Evolutionary conservation across 2,113 vertebrate genomes (phyloP).

Genomic region (Platysternon megacephalum): DNA sequence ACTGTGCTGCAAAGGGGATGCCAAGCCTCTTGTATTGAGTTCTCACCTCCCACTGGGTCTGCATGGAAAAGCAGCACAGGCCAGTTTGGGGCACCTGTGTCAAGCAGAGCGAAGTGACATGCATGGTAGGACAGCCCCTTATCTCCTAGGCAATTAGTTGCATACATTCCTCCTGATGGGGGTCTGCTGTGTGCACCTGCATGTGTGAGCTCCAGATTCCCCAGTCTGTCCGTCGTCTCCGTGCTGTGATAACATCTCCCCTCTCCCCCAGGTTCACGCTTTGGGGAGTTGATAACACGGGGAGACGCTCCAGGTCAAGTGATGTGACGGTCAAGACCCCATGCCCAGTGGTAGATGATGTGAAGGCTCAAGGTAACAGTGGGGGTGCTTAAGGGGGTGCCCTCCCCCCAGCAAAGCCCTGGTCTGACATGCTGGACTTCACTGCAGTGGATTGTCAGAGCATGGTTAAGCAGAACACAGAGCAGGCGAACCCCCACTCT

Average conservation of each 20-base stretch:
- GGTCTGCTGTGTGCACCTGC: neutral
- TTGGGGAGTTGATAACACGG: slow-evolving; percentile 98
- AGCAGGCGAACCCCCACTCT: neutral
- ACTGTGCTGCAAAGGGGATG: neutral
- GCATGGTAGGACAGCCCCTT: neutral
- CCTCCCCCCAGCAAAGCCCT: neutral
- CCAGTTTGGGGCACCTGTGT: neutral
- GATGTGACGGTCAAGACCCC: slow-evolving; percentile 96
- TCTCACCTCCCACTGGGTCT: neutral
- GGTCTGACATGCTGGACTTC: neutral
- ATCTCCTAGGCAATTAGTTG: neutral
- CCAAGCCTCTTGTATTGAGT: neutral
- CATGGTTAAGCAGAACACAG: neutral
- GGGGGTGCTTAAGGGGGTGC: neutral
- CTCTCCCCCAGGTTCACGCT: slow-evolving; percentile 89
- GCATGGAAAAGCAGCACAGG: neutral
- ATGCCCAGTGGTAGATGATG: slow-evolving; percentile 95
- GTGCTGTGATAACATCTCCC: neutral
- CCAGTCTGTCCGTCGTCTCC: neutral
- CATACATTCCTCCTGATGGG: neutral
- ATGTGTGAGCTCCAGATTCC: neutral
- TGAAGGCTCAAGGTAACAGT: slow-evolving; percentile 95
- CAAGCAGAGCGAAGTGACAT: neutral
- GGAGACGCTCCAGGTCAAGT: slow-evolving; percentile 91
- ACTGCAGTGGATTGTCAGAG: neutral